These are phyloP conservation scores for Clinocottus analis DNA, from an alignment of 2,113 vertebrate species.

Conservation along the genomic window DNA sequence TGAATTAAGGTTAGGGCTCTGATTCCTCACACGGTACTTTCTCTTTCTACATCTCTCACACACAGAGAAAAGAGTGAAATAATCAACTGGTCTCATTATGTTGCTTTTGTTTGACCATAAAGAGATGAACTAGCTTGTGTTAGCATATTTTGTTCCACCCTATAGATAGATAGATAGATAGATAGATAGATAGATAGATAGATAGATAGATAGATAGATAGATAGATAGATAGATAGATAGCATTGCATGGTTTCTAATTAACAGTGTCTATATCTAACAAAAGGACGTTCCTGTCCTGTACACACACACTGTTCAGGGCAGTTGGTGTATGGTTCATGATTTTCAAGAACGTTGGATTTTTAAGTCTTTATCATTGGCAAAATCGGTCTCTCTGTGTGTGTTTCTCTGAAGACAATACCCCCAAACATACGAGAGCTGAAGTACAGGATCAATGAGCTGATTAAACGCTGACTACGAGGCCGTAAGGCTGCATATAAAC, in stretches of 20 bases:
- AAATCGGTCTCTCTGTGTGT: background rate
- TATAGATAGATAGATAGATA: too few relatives aligned
- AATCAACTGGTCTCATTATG: background rate
- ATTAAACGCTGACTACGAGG: background rate
- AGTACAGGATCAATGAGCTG: background rate
- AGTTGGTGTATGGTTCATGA: background rate
- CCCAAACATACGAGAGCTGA: background rate
- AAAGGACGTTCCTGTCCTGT: too few relatives aligned
- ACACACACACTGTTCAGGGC: background rate
- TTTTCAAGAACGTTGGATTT: background rate
- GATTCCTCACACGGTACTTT: background rate
- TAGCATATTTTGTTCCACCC: background rate
- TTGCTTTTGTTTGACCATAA: too few relatives aligned
- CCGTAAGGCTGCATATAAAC: background rate
- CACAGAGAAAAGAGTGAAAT: background rate
- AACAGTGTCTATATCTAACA: background rate
- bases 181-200: too few relatives aligned
- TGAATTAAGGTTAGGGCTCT: constrained; percentile 11
- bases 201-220: too few relatives aligned
- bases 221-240: too few relatives aligned
- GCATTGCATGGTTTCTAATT: background rate
- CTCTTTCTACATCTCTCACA: background rate
- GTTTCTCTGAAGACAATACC: background rate
- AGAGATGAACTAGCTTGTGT: too few relatives aligned
- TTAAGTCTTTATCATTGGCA: background rate